phyloP scores from a whole-genome alignment of 2,113 vertebrate species.

The Zeus faber region DNA sequence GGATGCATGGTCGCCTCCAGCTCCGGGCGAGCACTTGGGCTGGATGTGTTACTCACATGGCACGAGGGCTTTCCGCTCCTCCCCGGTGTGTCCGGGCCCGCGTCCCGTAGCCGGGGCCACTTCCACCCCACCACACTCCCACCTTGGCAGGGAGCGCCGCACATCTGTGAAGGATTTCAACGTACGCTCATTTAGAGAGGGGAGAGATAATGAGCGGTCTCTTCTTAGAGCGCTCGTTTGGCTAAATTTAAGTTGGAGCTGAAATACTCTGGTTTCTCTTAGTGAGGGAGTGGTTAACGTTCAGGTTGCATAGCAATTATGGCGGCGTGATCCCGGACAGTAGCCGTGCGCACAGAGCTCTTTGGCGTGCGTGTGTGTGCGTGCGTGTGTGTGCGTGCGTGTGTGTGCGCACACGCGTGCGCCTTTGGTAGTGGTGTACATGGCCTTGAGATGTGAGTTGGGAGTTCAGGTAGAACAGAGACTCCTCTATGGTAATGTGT shows the following conservation, averaged over 20 bases:
- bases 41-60: slow-evolving; percentile 32
- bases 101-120: too few species aligned
- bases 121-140: too few species aligned
- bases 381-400: slow-evolving; percentile 15
- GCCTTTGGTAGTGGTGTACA: too few species aligned
- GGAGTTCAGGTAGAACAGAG: too few species aligned
- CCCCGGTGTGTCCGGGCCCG: too few species aligned
- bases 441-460: slow-evolving; percentile 9
- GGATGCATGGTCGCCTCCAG: slow-evolving; percentile 58
- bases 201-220: slow-evolving; percentile 29
- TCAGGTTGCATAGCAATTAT: slow-evolving; percentile 55
- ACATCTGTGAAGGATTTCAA: slow-evolving; percentile 68
- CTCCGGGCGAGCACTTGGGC: slow-evolving; percentile 40
- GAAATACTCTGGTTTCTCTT: slow-evolving; percentile 38
- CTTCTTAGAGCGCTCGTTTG: slow-evolving; percentile 22
- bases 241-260: slow-evolving; percentile 51
- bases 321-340: slow-evolving; percentile 49
- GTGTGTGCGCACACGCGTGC: not conserved
- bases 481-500: too few species aligned
- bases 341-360: slow-evolving; percentile 24
- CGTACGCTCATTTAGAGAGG: slow-evolving; percentile 41
- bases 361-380: slow-evolving; percentile 41
- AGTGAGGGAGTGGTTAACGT: slow-evolving; percentile 41
- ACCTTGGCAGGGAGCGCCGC: slow-evolving; percentile 49
- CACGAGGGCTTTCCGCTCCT: too few species aligned